These are phyloP conservation scores for Zaprionus nigranus DNA, from an alignment of 1,140 invertebrate genomes.

Conservation along the genomic window DNA sequence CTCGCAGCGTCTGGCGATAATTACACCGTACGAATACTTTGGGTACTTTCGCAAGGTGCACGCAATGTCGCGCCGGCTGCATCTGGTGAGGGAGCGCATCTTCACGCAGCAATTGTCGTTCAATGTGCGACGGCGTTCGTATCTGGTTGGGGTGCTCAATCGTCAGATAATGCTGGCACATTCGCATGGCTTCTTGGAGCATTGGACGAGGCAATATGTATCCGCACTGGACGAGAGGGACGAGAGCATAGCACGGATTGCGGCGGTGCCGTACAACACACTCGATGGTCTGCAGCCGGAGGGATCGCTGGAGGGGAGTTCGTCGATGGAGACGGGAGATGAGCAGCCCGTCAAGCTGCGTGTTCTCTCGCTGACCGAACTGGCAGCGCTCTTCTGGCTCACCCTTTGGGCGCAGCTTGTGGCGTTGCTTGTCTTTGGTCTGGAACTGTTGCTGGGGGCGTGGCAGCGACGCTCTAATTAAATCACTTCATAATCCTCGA, in stretches of 20 bases:
- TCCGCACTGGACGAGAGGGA: constrained; percentile 63
- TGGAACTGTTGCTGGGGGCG: constrained; percentile 55
- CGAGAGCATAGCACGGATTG: constrained; percentile 53
- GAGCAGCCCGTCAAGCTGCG: constrained; percentile 11
- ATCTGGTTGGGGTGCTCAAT: constrained; percentile 65
- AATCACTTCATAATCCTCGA: constrained; percentile 73
- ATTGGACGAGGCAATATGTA: constrained; percentile 69
- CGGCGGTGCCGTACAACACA: constrained; percentile 34
- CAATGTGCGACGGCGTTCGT: constrained; percentile 68
- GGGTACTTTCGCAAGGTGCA: constrained; percentile 75
- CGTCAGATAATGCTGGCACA: constrained; percentile 61
- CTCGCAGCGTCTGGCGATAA: constrained; percentile 48
- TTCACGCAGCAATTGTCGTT: constrained; percentile 73
- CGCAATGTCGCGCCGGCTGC: constrained; percentile 57
- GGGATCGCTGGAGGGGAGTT: constrained; percentile 13
- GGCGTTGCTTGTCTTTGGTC: constrained; percentile 45
- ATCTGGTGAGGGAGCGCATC: constrained; percentile 68
- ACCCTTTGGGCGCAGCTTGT: constrained; percentile 56
- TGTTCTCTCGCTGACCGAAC: constrained; percentile 60
- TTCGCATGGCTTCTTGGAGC: constrained; percentile 63
- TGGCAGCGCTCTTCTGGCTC: constrained; percentile 66
- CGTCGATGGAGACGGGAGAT: neutral
- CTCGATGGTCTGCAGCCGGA: constrained; percentile 34
- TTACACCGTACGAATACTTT: constrained; percentile 74
- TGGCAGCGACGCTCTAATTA: constrained; percentile 68